phyloP scores from a whole-genome alignment of 2,797 vertebrate genomes.

The Pelodytes ibericus region DNA sequence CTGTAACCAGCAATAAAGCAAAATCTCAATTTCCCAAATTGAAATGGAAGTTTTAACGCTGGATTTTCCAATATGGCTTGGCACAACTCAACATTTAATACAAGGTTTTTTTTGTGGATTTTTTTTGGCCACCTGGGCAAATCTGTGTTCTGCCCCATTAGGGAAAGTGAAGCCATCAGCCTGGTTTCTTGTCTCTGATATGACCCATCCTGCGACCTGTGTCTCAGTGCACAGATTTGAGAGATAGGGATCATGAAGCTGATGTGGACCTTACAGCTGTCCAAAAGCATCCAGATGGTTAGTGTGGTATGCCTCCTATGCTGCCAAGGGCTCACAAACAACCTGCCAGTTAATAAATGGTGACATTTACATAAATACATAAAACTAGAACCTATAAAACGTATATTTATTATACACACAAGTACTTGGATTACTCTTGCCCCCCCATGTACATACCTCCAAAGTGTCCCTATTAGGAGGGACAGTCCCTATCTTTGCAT shows the following conservation, averaged over 20 bases:
- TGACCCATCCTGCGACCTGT: constrained; percentile 43
- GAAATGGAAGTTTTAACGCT: constrained; percentile 31
- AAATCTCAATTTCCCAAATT: constrained; percentile 43
- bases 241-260: constrained; percentile 46
- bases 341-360: constrained; percentile 10
- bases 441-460: no score
- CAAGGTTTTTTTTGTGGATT: constrained; percentile 29
- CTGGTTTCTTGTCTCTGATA: constrained; percentile 14
- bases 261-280: constrained; percentile 54
- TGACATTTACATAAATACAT: no score
- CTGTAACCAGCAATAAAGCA: constrained; percentile 31
- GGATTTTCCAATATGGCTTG: constrained; percentile 37
- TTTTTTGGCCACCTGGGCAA: constrained; percentile 40
- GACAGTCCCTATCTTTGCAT: no score
- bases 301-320: constrained; percentile 36
- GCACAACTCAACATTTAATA: constrained; percentile 40
- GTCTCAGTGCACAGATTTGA: constrained; percentile 30
- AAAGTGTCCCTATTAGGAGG: no score
- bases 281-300: constrained; percentile 56
- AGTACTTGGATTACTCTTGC: no score
- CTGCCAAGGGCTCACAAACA: constrained; percentile 17
- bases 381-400: no score
- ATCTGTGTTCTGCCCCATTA: constrained; percentile 57
- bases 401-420: no score
- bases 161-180: constrained; percentile 48